Evolutionary conservation across 2,797 vertebrate species (phyloP), one percentile per base, ranked within the genome.

Genomic region (Benthosema pterotum): DNA sequence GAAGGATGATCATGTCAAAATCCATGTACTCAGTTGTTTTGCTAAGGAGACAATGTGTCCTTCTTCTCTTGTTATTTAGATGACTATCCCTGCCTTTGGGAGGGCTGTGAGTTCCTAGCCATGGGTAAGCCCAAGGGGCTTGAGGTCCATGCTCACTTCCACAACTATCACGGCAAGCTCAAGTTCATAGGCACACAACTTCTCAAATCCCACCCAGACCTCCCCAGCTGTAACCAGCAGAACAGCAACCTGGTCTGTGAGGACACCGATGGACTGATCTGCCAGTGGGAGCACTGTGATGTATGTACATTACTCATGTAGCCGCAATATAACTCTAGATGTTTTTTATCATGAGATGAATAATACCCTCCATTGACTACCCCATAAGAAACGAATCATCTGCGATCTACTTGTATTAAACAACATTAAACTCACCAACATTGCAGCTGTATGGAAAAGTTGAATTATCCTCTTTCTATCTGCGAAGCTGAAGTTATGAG

Each of bases 251-350:
- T 92, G 52, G 67, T 92, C 8, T 90, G 91, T 0, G 92, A 93
- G 42, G 82, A 83, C 56, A 85, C 60, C 0, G 89, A 92, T 4
- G 82, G 84, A 51, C 90, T 90, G 13, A 71, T 85, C 48, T 94
- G 92, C 79, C 89, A 83, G 11, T 94, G 93, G 92, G 92, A 94
- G 63, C 86, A 92, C 3, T 94, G 91, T 56, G 93, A 93, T 57
- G 93, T 93, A 71, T 75, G 91, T 88, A 14, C 53, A 63, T n/a
- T n/a, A n/a, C n/a, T n/a, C n/a, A n/a, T n/a, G n/a, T n/a, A n/a
- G n/a, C n/a, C n/a, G n/a, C n/a, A n/a, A n/a, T n/a, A n/a, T n/a
- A n/a, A n/a, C n/a, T n/a, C n/a, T n/a, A n/a, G n/a, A n/a, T n/a
- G n/a, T n/a, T n/a, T n/a, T n/a, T n/a, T n/a, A n/a, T n/a, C n/a